Conservation (phyloP, 2,888 invertebrate genomes). For the Eupithecia dodoneata region DNA sequence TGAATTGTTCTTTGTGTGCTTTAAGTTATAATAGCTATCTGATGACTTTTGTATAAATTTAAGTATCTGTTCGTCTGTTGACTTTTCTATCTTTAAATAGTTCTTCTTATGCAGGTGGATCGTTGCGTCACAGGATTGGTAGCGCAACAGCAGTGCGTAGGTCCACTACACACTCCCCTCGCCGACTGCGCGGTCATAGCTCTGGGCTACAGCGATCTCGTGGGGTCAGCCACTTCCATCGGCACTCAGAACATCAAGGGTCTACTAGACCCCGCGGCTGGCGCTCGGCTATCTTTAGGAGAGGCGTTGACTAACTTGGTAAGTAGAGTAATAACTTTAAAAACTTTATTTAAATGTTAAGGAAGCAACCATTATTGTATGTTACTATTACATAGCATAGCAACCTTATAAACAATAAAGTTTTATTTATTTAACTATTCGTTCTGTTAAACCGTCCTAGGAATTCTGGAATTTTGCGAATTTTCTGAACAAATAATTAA, state of each 20-base stretch:
- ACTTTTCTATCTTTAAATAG: not conserved
- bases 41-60: not conserved
- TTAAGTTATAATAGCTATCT: not conserved
- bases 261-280: conserved; percentile 91
- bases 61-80: not conserved
- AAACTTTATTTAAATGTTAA: too few species aligned
- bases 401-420: too few species aligned
- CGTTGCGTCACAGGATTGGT: conserved; percentile 97
- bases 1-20: not conserved
- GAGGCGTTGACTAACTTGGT: conserved; percentile 97
- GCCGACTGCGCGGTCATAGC: conserved; percentile 97
- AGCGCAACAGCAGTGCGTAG: conserved; percentile 99
- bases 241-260: conserved; percentile 99
- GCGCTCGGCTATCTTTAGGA: conserved; percentile 96
- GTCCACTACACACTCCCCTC: conserved; percentile 97
- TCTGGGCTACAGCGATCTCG: conserved; percentile 91
- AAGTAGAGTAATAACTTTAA: not conserved
- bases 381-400: too few species aligned
- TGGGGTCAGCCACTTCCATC: conserved; percentile 96
- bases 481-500: not conserved
- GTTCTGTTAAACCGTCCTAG: not conserved
- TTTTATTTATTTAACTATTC: not conserved
- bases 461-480: not conserved
- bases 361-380: too few species aligned
- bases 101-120: conserved; percentile 84